A percentile compares a stretch with the other conserved stretches of the same genome.
Evolutionary conservation across 2,797 vertebrate species (phyloP).

Genomic region (Ptychadena robeensis): DNA sequence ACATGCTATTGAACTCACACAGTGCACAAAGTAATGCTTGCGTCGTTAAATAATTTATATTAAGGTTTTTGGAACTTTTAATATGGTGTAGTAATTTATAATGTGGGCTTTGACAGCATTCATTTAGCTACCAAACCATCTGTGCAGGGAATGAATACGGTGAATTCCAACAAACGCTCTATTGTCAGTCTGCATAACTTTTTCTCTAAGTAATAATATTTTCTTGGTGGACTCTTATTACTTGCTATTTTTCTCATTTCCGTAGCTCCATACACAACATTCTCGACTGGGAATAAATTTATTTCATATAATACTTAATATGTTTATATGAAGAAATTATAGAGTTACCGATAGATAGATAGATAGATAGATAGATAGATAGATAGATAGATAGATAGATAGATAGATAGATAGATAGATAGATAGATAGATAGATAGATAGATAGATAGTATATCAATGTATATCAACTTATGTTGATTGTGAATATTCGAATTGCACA

Average conservation of each 20-base stretch:
- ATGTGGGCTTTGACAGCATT: slow-evolving; percentile 55
- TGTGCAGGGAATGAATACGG: slow-evolving; percentile 53
- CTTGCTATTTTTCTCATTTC: slow-evolving; percentile 38
- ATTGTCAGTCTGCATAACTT: slow-evolving; percentile 46
- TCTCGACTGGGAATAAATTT: slow-evolving; percentile 23
- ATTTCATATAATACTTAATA: slow-evolving; percentile 24
- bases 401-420: no score
- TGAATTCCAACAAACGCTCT: slow-evolving; percentile 47
- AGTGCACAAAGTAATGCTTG: slow-evolving; percentile 43
- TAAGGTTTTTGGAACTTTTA: slow-evolving; percentile 56
- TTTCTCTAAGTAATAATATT: slow-evolving; percentile 44
- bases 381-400: no score
- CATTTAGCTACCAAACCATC: slow-evolving; percentile 56
- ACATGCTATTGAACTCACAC: slow-evolving; percentile 41
- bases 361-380: no score
- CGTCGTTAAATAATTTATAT: slow-evolving; percentile 56
- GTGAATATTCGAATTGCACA: no score
- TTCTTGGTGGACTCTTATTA: slow-evolving; percentile 25
- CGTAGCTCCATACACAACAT: not conserved
- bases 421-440: no score
- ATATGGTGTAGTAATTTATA: slow-evolving; percentile 56
- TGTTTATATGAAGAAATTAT: slow-evolving; percentile 2
- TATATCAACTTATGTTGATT: no score
- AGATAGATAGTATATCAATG: no score
- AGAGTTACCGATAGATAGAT: not conserved